A percentile compares a stretch with the other conserved stretches of the same genome.
These are phyloP conservation scores for Orussus abietinus DNA, from an alignment of 1,140 invertebrate genomes.

Conservation along the genomic window DNA sequence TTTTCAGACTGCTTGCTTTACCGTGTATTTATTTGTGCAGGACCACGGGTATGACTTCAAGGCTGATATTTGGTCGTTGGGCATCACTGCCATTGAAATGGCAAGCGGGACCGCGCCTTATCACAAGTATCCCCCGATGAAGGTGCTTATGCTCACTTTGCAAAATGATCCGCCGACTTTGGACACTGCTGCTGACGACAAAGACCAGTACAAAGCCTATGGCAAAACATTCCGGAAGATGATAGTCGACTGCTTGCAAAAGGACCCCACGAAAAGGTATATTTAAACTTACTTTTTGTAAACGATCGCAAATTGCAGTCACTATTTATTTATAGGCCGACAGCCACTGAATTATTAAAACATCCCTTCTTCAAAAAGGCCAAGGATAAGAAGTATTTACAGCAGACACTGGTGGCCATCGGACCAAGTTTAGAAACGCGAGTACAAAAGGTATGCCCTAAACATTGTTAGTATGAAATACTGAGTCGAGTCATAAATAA, in stretches of 20 bases:
- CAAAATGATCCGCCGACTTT: slow-evolving; percentile 97
- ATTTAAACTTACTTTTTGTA: slow-evolving; percentile 1
- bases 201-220: slow-evolving; percentile 97
- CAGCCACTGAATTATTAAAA: slow-evolving; percentile 95
- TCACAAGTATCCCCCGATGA: slow-evolving; percentile 99
- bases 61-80: slow-evolving; percentile 99
- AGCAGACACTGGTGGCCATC: slow-evolving; percentile 82
- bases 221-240: slow-evolving; percentile 96
- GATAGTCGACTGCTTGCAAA: slow-evolving; percentile 91
- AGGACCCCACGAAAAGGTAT: slow-evolving; percentile 85
- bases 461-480: too few species aligned
- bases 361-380: slow-evolving; percentile 99
- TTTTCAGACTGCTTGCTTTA: too few species aligned
- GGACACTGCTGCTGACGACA: slow-evolving; percentile 92
- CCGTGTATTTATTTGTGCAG: slow-evolving; percentile 51
- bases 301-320: not conserved
- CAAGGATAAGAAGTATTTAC: slow-evolving; percentile 93
- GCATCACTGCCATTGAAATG: slow-evolving; percentile 98
- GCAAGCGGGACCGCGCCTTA: slow-evolving; percentile 98
- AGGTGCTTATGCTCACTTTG: slow-evolving; percentile 95
- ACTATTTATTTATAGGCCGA: slow-evolving; percentile 58
- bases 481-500: too few species aligned
- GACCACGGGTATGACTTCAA: slow-evolving; percentile 99
- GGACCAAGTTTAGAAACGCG: slow-evolving; percentile 84
- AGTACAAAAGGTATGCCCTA: slow-evolving; percentile 82